These are phyloP conservation scores for Eupithecia subfuscata DNA, from an alignment of 2,888 invertebrate genomes.

Conservation along the genomic window DNA sequence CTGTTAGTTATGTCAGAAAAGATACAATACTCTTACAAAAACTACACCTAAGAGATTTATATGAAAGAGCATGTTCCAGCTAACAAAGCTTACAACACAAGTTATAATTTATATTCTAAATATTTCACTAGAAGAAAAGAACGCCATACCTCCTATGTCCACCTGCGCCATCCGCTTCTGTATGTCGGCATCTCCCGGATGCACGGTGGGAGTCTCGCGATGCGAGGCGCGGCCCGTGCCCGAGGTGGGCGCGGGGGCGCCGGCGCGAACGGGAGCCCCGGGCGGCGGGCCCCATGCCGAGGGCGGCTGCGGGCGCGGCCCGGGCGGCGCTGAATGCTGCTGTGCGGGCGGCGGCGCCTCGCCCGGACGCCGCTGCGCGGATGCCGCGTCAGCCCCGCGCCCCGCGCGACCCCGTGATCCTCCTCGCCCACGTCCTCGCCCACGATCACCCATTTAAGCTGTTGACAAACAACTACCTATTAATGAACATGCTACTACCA, in stretches of 20 bases:
- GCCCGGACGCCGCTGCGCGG: constrained; percentile 59
- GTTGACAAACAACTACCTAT: not conserved
- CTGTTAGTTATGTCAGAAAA: too few relatives aligned
- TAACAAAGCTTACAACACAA: too few relatives aligned
- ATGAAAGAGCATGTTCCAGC: too few relatives aligned
- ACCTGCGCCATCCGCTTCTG: constrained; percentile 69
- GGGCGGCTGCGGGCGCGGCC: constrained; percentile 70
- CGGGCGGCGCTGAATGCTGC: constrained; percentile 49
- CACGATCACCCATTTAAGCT: constrained; percentile 64
- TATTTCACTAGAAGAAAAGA: too few relatives aligned
- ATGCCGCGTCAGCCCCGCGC: constrained; percentile 54
- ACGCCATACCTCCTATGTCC: constrained; percentile 52
- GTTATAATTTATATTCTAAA: too few relatives aligned
- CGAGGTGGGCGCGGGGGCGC: constrained; percentile 60
- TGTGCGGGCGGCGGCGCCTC: constrained; percentile 50
- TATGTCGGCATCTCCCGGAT: constrained; percentile 74
- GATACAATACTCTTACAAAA: too few relatives aligned
- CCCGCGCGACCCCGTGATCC: constrained; percentile 69
- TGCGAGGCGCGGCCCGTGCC: constrained; percentile 69
- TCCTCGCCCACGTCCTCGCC: constrained; percentile 73
- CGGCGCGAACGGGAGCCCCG: constrained; percentile 65
- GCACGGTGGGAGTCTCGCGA: constrained; percentile 62
- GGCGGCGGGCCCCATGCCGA: constrained; percentile 73
- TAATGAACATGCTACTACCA: not conserved
- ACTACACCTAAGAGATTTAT: too few relatives aligned